These are phyloP conservation scores for Streptopelia turtur DNA, from an alignment of 2,797 vertebrate species.

Conservation along the genomic window DNA sequence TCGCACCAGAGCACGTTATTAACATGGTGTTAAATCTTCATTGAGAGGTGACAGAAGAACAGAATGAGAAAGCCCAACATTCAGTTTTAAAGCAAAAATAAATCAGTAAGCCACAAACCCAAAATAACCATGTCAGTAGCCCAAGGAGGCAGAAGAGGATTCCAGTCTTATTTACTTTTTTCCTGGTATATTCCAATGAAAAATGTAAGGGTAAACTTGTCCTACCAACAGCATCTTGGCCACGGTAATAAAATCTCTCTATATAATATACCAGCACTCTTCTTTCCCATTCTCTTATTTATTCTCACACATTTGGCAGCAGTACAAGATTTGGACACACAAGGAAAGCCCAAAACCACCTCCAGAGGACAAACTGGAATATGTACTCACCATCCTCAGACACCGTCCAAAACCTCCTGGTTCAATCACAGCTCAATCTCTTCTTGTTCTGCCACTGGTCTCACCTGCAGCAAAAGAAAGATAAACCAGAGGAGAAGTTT, in stretches of 20 bases:
- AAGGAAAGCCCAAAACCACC: not conserved
- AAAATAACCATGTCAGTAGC: not conserved
- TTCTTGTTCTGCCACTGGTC: not conserved
- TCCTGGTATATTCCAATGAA: not conserved
- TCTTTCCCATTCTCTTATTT: not conserved
- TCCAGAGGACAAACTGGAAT: not conserved
- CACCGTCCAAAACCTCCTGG: not conserved
- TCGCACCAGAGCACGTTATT: not conserved
- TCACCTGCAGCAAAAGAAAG: slow-evolving; percentile 27
- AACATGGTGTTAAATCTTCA: not conserved
- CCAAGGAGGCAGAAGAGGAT: not conserved
- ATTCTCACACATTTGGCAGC: not conserved
- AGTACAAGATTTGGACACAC: not conserved
- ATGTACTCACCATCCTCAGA: slow-evolving; percentile 61
- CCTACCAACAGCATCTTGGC: not conserved
- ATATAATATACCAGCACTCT: not conserved
- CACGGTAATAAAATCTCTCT: not conserved
- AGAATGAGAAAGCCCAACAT: not conserved
- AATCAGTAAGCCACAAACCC: not conserved
- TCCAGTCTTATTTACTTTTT: not conserved
- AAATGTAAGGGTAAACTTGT: not conserved
- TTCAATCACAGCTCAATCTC: not conserved
- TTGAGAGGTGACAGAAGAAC: not conserved
- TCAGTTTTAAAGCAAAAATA: slow-evolving; percentile 27
- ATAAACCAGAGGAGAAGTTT: not conserved